Conservation (phyloP, 2,113 vertebrate genomes). For the Lepisosteus osseus region DNA sequence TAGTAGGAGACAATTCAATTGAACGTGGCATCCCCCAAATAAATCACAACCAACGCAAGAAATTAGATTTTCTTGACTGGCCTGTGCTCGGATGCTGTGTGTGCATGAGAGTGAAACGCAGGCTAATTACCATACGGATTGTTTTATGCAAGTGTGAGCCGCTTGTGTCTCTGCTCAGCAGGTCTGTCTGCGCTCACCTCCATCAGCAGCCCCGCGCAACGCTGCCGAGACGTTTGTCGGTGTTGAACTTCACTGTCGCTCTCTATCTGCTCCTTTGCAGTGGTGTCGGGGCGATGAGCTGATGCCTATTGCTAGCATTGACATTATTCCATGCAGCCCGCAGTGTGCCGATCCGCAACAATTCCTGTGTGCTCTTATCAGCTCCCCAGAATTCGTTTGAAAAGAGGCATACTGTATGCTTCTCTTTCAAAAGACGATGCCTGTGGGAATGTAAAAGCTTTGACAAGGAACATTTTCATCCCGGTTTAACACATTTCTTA, state of each 20-base stretch:
- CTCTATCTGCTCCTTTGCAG: no score
- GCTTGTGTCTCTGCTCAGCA: no score
- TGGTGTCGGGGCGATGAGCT: no score
- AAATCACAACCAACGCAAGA: slow-evolving; percentile 33
- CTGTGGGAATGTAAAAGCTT: not conserved
- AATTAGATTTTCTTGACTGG: slow-evolving; percentile 41
- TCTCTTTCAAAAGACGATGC: not conserved
- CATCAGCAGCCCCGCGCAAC: no score
- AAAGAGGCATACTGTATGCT: not conserved
- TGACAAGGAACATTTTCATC: not conserved
- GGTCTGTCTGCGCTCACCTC: no score
- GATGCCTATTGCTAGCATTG: no score
- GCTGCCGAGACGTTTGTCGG: no score
- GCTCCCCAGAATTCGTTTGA: not conserved
- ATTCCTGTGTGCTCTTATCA: not conserved
- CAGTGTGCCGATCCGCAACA: not conserved
- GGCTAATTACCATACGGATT: slow-evolving; percentile 33
- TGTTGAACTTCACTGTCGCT: no score
- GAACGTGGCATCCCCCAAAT: slow-evolving; percentile 44
- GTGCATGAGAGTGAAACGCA: slow-evolving; percentile 31
- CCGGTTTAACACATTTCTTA: no score
- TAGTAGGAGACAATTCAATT: slow-evolving; percentile 30
- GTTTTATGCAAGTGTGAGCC: not conserved
- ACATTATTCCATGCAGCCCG: no score
- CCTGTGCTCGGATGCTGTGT: slow-evolving; percentile 28